Percentiles rank a stretch among this genome's conserved stretches.
Evolutionary conservation across 2,797 vertebrate species (phyloP).

Genomic region (Poecilia picta): DNA sequence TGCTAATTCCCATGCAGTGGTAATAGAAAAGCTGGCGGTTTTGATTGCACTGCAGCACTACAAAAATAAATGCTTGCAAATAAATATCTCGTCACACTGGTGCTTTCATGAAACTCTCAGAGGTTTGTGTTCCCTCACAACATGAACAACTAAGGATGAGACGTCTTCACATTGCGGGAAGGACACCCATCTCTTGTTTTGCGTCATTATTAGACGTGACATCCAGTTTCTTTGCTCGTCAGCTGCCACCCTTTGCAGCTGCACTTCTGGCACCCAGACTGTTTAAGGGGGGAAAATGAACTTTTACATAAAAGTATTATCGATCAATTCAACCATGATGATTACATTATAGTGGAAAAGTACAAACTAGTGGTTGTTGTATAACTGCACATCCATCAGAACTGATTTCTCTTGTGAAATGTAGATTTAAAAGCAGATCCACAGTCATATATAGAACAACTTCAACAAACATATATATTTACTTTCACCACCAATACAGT

Average conservation of each 20-base stretch:
- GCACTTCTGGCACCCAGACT: slow-evolving; percentile 10
- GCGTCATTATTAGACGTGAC: slow-evolving; percentile 19
- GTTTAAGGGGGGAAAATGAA: slow-evolving; percentile 19
- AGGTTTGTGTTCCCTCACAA: slow-evolving; percentile 30
- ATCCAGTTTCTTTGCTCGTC: slow-evolving; percentile 21
- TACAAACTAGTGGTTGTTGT: slow-evolving; percentile 24
- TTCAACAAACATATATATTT: slow-evolving; percentile 36
- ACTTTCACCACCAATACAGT: slow-evolving; percentile 22
- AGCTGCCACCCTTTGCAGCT: slow-evolving; percentile 12
- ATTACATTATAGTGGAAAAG: slow-evolving; percentile 19
- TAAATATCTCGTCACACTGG: background rate
- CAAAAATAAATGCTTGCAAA: slow-evolving; percentile 36
- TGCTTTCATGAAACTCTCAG: slow-evolving; percentile 28
- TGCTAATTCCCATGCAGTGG: slow-evolving; percentile 51
- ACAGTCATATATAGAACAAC: slow-evolving; percentile 16
- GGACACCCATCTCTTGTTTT: slow-evolving; percentile 9
- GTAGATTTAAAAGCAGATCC: slow-evolving; percentile 9
- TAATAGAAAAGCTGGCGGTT: slow-evolving; percentile 58
- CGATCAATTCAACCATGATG: slow-evolving; percentile 21
- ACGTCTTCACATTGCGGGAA: background rate
- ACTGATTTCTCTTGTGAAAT: slow-evolving; percentile 27
- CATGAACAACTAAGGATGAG: slow-evolving; percentile 12
- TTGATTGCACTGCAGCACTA: slow-evolving; percentile 37
- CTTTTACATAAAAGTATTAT: no score
- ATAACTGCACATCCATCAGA: slow-evolving; percentile 38